Conservation (phyloP, 2,797 vertebrate species). For the Streptopelia turtur region DNA sequence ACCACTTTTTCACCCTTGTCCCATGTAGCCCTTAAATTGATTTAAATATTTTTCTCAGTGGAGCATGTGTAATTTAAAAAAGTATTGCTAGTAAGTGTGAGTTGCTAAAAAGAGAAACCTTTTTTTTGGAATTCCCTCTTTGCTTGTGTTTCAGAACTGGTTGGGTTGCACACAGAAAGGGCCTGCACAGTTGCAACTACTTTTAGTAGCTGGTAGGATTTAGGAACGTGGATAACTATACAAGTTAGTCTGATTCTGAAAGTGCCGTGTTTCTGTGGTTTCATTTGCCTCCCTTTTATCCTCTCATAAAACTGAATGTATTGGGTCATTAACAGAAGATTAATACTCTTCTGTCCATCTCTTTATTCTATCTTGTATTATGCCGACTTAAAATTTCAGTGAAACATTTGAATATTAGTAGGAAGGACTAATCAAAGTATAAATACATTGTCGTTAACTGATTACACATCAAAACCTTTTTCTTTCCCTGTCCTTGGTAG, state of each 20-base stretch:
- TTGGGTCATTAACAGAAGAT: background rate
- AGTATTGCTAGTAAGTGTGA: background rate
- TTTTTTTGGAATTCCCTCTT: fast-evolving
- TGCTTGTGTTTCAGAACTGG: background rate
- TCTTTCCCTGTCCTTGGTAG: background rate
- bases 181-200: background rate
- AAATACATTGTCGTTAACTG: background rate
- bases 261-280: background rate
- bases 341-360: background rate
- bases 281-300: background rate
- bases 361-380: background rate
- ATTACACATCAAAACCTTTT: background rate
- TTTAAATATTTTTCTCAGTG: background rate
- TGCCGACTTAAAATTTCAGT: background rate
- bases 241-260: background rate
- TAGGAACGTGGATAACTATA: background rate
- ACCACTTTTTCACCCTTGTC: background rate
- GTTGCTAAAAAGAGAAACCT: background rate
- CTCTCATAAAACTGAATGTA: background rate
- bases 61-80: background rate
- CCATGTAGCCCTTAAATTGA: background rate
- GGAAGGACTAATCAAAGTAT: background rate
- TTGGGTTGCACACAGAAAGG: background rate
- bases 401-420: background rate
- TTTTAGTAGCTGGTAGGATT: background rate